Evolutionary conservation across 2,888 invertebrate genomes (phyloP).

Genomic region (Amphimallon solstitiale): DNA sequence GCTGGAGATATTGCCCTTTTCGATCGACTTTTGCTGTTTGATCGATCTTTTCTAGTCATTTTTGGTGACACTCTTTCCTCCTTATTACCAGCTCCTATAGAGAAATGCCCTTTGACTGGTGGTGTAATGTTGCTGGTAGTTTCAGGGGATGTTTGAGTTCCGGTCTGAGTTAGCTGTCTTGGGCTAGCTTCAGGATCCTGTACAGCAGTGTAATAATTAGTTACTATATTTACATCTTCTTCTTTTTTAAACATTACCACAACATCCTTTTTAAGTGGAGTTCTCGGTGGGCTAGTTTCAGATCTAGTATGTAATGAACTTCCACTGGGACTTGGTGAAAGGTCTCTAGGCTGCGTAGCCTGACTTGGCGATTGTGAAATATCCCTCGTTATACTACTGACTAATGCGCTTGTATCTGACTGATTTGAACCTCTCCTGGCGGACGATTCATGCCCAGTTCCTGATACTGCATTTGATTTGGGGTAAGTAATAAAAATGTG

Average conservation of each 20-base stretch:
- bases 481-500: background rate
- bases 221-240: background rate
- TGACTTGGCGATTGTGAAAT: conserved; percentile 70
- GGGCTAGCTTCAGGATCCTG: conserved; percentile 49
- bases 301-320: conserved; percentile 67
- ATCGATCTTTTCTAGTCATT: conserved; percentile 66
- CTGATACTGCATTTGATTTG: conserved; percentile 57
- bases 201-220: background rate
- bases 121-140: conserved; percentile 56
- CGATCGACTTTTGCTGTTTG: conserved; percentile 64
- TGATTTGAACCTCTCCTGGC: conserved; percentile 67
- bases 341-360: conserved; percentile 64
- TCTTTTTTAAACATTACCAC: conserved; percentile 2
- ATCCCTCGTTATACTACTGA: conserved; percentile 72
- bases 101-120: conserved; percentile 67
- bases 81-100: conserved; percentile 67
- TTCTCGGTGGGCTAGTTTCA: conserved; percentile 65
- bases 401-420: conserved; percentile 72
- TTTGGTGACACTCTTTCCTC: conserved; percentile 70
- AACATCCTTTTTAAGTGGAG: conserved; percentile 61
- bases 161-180: conserved; percentile 69
- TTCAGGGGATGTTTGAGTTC: conserved; percentile 79
- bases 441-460: conserved; percentile 60
- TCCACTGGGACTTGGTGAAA: conserved; percentile 67
- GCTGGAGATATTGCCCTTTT: conserved; percentile 63